These are phyloP conservation scores for Epinotia nisella DNA, from an alignment of 2,888 invertebrate species.

Conservation along the genomic window DNA sequence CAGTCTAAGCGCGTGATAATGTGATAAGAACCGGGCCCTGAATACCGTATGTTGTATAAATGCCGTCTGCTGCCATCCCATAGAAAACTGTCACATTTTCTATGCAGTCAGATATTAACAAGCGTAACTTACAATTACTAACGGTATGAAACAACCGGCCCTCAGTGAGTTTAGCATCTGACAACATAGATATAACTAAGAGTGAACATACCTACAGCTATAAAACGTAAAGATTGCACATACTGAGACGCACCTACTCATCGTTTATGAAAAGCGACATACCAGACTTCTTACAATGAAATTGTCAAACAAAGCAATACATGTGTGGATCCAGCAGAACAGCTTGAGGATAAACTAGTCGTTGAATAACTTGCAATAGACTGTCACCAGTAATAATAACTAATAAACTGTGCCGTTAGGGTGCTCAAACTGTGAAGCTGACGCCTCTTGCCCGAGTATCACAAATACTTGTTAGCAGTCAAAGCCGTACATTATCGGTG, in stretches of 20 bases:
- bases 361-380: slow-evolving; percentile 32
- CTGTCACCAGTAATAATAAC: slow-evolving; percentile 23
- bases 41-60: no score
- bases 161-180: background rate
- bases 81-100: background rate
- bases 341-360: slow-evolving; percentile 32
- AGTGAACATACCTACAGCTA: background rate
- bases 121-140: background rate
- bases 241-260: slow-evolving; percentile 9
- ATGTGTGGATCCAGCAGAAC: slow-evolving; percentile 13
- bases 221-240: slow-evolving; percentile 6
- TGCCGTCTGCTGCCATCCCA: background rate
- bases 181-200: no score
- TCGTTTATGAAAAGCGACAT: slow-evolving; percentile 13
- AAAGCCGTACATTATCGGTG: background rate
- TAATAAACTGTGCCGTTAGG: background rate
- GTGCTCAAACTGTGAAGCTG: background rate
- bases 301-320: slow-evolving; percentile 29
- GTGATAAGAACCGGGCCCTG: no score
- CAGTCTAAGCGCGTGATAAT: no score
- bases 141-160: background rate
- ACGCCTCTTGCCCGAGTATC: slow-evolving; percentile 4
- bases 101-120: background rate
- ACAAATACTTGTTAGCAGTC: slow-evolving; percentile 7
- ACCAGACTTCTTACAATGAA: slow-evolving; percentile 2